These are phyloP conservation scores for Hoplias malabaricus DNA, from an alignment of 2,113 vertebrate genomes.

Conservation along the genomic window DNA sequence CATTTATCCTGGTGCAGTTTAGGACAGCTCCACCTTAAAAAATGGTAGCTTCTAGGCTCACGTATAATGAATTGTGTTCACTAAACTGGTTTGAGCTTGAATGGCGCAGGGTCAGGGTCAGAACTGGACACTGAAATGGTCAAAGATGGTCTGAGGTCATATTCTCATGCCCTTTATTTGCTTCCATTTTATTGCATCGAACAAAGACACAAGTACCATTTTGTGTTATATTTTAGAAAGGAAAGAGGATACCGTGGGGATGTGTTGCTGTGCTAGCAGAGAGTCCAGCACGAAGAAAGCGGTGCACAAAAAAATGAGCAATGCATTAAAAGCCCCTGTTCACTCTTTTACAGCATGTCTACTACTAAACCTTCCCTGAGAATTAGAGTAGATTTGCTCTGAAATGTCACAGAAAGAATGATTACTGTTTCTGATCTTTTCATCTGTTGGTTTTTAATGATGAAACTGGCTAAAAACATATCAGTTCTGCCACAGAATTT, in stretches of 20 bases:
- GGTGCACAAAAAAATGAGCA: neutral
- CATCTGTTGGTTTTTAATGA: too few relatives aligned
- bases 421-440: too few relatives aligned
- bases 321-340: too few relatives aligned
- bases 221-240: slow-evolving; percentile 3
- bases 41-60: neutral
- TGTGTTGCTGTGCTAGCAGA: neutral
- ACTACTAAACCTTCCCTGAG: too few relatives aligned
- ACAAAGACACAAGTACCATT: slow-evolving; percentile 18
- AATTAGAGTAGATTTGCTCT: too few relatives aligned
- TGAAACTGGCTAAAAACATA: too few relatives aligned
- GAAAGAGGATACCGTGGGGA: slow-evolving; percentile 41
- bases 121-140: neutral
- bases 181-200: slow-evolving; percentile 43
- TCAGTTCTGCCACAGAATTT: too few relatives aligned
- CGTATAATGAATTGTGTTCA: neutral
- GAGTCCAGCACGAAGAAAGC: neutral
- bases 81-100: neutral
- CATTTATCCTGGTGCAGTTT: neutral
- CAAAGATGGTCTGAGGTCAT: slow-evolving; percentile 1
- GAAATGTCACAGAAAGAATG: too few relatives aligned
- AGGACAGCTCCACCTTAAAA: neutral
- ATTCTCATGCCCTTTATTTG: slow-evolving; percentile 20
- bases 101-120: too few relatives aligned
- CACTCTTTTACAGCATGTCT: too few relatives aligned